Evolutionary conservation across 1,140 invertebrate genomes (phyloP), one percentile per base, ranked within the genome.

Genomic region (Drosophila varians): DNA sequence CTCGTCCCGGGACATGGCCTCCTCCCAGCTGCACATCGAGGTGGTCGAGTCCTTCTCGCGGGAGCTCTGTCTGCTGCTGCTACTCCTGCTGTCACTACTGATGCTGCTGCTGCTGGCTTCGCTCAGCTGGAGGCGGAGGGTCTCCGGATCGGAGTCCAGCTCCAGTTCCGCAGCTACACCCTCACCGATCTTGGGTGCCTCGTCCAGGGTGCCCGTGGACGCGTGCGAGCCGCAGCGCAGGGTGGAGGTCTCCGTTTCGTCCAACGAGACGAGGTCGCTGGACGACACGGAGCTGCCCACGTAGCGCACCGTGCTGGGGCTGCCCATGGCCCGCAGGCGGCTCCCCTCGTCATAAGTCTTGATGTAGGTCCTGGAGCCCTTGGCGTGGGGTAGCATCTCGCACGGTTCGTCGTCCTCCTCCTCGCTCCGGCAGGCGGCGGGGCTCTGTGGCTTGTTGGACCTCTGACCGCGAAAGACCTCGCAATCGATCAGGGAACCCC

Each of bases 1-100:
- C 21, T 45, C 51, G 11, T 46, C 55, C 23, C 42, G 25, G 6
- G 74, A 77, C 18, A 72, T 19, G 3, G 48, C 47, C 12, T 66
- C 66, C 9, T 86, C 82, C 76, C 73, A 86, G 43, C 82, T 87
- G 58, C 77, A 80, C 52, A 86, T 73, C 23, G 80, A 87, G 2
- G 58, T 82, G 1, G 60, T 84, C 5, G 80, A 86, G 21, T 61
- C 68, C n/a, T 74, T 56, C 9, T 74, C 74, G 21, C 4, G 40
- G 5, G 23, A 28, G 43, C 12, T 19, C 11, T 36, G 26, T n/a
- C 38, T 14, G 28, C 26, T 36, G 6, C 40, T 25, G 31, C 31
- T 8, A 12, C 48, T 38, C 36, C 36, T 38, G 36, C 36, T 38
- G 36, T 12, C n/a, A 34, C 48, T 43, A 42, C 28, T 21, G 4